Evolutionary conservation across 1,140 invertebrate genomes (phyloP), one percentile per base, ranked within the genome.

Genomic region (Drosophila burlai): DNA sequence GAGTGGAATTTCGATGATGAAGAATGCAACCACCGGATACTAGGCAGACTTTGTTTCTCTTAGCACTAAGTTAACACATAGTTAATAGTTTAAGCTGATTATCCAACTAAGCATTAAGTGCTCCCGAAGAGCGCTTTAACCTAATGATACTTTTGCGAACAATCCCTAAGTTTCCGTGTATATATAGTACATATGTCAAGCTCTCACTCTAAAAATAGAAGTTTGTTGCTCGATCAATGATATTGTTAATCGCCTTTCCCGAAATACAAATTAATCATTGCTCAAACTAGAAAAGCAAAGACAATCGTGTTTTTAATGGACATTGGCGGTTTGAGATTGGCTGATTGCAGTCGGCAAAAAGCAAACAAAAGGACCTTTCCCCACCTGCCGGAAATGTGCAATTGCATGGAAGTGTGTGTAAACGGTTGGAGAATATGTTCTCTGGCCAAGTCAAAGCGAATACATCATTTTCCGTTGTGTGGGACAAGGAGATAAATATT

Each of bases 31-130:
- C 57, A 69, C 74, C 58, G 76, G 59, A 55, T 77, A 75, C 40
- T 38, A 60, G 45, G 36, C 45, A 78, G 57, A 60, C 36, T 49
- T 42, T 60, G 52, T 62, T 76, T 76, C 55, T 76, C 75, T 58
- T 57, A 63, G 54, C 49, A 26, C 43, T 83, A 83, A 80, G 60
- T 21, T 76, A 31, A 54, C 46, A 58, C 43, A 34, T 81, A 84
- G 85, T 75, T 75, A 29, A 49, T 69, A 81, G 58, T 74, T 84
- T 57, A 87, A 85, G 74, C 38, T 26, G 38, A 34, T 38, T 46
- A 71, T 24, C 46, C 69, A 46, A 26, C 38, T 24, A 62, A 24
- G 50, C 26, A 36, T 54, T 55, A 43, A 40, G 71, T 36, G 47
- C 18, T 5, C 21, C 52, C 26, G 21, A 40, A 61, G 38, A 4